phyloP scores from a whole-genome alignment of 2,888 invertebrate genomes.

The Eupithecia pulchellata region DNA sequence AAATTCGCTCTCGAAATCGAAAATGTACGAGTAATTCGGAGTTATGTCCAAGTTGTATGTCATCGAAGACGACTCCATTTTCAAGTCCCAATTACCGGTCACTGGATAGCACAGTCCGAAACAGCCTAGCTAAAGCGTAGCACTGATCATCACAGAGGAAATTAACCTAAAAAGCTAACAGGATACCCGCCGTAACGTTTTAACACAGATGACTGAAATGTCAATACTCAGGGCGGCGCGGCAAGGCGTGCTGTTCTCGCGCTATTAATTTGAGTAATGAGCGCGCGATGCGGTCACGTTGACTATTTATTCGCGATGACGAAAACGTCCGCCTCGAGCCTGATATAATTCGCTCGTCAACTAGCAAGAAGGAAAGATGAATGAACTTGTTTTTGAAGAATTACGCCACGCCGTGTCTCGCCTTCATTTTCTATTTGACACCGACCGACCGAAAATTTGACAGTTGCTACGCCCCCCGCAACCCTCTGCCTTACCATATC shows the following conservation, averaged over 20 bases:
- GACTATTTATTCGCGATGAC: constrained; percentile 75
- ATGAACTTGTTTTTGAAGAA: constrained; percentile 58
- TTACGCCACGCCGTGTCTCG: constrained; percentile 59
- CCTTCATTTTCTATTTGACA: constrained; percentile 53
- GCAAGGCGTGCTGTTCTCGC: constrained; percentile 64
- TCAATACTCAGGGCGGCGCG: constrained; percentile 66
- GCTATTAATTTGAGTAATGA: constrained; percentile 70
- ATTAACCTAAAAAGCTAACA: constrained; percentile 76
- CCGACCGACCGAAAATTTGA: constrained; percentile 39
- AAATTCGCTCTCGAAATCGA: constrained; percentile 98
- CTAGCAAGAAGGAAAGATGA: constrained; percentile 61
- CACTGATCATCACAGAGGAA: constrained; percentile 78
- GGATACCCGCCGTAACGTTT: constrained; percentile 70
- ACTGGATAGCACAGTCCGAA: constrained; percentile 59
- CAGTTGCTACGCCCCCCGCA: constrained; percentile 26
- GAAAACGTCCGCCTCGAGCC: constrained; percentile 60
- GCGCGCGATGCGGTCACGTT: constrained; percentile 64
- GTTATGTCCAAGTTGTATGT: constrained; percentile 85
- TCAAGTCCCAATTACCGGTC: constrained; percentile 53
- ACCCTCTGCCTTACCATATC: not conserved
- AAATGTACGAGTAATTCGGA: constrained; percentile 96
- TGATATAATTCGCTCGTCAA: constrained; percentile 62
- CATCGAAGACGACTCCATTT: constrained; percentile 75
- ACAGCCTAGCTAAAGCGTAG: constrained; percentile 53
- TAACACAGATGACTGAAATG: constrained; percentile 80